These are phyloP conservation scores for Heliconius sara DNA, from an alignment of 2,888 invertebrate genomes.

Conservation along the genomic window DNA sequence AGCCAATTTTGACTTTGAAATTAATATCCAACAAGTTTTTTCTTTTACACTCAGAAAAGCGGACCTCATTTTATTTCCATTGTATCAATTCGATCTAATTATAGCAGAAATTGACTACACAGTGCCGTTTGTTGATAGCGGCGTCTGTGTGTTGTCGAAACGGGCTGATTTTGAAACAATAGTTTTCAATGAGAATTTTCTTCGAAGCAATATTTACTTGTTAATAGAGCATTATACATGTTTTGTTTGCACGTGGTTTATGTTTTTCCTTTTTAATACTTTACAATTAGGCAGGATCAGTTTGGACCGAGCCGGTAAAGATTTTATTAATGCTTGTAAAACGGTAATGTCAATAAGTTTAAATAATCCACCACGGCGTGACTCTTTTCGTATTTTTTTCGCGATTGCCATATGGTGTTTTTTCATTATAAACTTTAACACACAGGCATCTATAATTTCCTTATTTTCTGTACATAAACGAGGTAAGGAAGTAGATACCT, in stretches of 20 bases:
- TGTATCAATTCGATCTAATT: conserved; percentile 71
- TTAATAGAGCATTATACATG: conserved; percentile 58
- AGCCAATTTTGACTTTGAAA: conserved; percentile 63
- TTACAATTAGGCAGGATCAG: conserved; percentile 56
- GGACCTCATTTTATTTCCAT: conserved; percentile 67
- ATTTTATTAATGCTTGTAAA: conserved; percentile 69
- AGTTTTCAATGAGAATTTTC: conserved; percentile 62
- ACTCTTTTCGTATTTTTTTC: conserved; percentile 69
- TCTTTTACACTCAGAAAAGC: conserved; percentile 65
- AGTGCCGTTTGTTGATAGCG: conserved; percentile 68
- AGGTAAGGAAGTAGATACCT: conserved; percentile 75
- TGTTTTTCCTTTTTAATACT: conserved; percentile 63
- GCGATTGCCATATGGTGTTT: conserved; percentile 70
- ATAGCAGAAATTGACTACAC: conserved; percentile 68
- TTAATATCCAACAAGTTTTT: conserved; percentile 63
- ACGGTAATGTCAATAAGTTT: conserved; percentile 64
- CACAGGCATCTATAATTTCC: conserved; percentile 75
- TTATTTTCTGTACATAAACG: conserved; percentile 72
- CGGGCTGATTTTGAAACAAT: conserved; percentile 70
- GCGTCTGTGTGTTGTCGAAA: conserved; percentile 69
- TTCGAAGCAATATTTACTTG: conserved; percentile 54
- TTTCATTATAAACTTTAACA: conserved; percentile 72
- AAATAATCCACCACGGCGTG: conserved; percentile 61
- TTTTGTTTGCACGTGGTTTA: conserved; percentile 68
- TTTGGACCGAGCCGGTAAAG: conserved; percentile 70